These are phyloP conservation scores for Hypanus sabinus DNA, from an alignment of 2,113 vertebrate species.

Conservation along the genomic window DNA sequence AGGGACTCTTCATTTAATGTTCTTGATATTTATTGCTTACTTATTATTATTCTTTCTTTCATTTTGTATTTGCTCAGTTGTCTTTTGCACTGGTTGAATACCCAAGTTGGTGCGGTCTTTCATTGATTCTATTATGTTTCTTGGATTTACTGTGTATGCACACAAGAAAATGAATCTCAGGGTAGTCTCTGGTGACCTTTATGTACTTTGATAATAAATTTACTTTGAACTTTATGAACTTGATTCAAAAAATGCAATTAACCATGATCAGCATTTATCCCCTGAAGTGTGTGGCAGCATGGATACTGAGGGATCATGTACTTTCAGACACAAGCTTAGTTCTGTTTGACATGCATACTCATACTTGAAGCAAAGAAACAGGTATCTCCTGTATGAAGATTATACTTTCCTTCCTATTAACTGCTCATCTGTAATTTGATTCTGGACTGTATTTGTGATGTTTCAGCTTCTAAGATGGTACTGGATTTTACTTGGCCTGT, in stretches of 20 bases:
- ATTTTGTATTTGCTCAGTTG: too few species aligned
- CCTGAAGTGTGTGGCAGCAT: neutral
- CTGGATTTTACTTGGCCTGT: neutral
- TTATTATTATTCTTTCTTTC: too few species aligned
- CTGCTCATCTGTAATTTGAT: neutral
- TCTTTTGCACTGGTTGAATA: too few species aligned
- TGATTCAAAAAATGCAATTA: neutral
- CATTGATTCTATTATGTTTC: too few species aligned
- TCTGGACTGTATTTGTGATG: neutral
- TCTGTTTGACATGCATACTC: slow-evolving; percentile 2
- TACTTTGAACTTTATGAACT: too few species aligned
- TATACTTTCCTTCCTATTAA: neutral
- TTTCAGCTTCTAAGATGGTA: neutral
- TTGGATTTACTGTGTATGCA: too few species aligned
- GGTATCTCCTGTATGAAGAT: neutral
- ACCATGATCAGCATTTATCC: neutral
- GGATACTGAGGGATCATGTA: neutral
- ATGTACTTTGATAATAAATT: too few species aligned
- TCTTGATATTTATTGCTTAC: too few species aligned
- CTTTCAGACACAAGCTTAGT: neutral
- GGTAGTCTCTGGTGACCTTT: too few species aligned
- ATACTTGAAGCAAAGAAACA: neutral
- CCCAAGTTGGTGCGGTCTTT: too few species aligned
- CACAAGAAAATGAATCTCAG: too few species aligned
- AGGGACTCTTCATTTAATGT: too few species aligned